Evolutionary conservation across 1,140 invertebrate species (phyloP), one percentile per base, ranked within the genome.

Genomic region (Daktulosphaira vitifoliae): DNA sequence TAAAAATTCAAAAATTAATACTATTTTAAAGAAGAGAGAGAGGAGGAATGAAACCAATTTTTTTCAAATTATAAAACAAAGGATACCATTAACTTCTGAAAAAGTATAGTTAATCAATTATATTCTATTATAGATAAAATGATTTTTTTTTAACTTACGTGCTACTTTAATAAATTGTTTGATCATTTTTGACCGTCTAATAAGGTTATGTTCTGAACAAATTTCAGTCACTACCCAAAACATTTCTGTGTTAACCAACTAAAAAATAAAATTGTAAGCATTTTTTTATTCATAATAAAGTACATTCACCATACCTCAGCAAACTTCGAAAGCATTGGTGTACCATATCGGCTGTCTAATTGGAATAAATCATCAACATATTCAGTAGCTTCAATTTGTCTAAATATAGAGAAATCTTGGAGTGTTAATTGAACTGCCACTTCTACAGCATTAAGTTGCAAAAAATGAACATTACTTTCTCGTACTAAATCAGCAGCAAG

Each of bases 151-250:
- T n/a, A n/a, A 66, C 66, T n/a, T 42, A 66, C 66, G 66, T 16
- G 66, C 88, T 70, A 99, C 91, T 84, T 99, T 98, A 67, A 99
- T 96, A 75, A 99, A 99, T 74, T 98, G 93, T 76, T 99, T 99
- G 68, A 99, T 90, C 69, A 98, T 92, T 80, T 96, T 96, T 74
- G 91, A 92, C 68, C 96, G 79, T 69, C 92, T 84, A 49, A 95
- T 85, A 68, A 92, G 81, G 78, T 94, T 97, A 68, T 86, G 84
- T 76, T 99, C 97, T 54, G 84, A 85, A 70, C 94, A 95, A 20
- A 99, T 88, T 81, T 99, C 96, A 3, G 92, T 96, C 0, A 98
- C 93, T 1, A 99, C 96, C 97, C 97, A 99, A 77, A 98, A 99
- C 92, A 98, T 98, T 80, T 99, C 96, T 73, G 90, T 86, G 76